phyloP scores from a whole-genome alignment of 2,888 invertebrate genomes.

The Hirtodrosophila cameraria region DNA sequence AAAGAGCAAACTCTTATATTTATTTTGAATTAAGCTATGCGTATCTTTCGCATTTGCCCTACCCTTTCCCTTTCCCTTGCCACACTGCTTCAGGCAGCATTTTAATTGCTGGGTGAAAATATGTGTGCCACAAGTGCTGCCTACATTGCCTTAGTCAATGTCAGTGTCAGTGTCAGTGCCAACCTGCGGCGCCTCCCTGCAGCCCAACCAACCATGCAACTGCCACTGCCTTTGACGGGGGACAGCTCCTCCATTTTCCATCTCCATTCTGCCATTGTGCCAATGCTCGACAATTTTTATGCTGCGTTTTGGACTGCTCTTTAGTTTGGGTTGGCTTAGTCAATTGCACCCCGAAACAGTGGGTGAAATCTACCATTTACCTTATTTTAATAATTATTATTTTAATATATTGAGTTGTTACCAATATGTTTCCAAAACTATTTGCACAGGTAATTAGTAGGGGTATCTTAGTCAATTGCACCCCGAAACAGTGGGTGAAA shows the following conservation, averaged over 20 bases:
- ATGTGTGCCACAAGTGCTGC: constrained; percentile 70
- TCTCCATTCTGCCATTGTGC: constrained; percentile 44
- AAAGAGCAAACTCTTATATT: background rate
- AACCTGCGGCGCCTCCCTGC: constrained; percentile 17
- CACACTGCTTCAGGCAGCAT: background rate
- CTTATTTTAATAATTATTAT: too few species aligned
- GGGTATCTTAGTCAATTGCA: constrained; percentile 2
- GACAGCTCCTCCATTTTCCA: constrained; percentile 7
- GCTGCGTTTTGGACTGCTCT: too few species aligned
- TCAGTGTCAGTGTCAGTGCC: constrained; percentile 22
- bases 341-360: background rate
- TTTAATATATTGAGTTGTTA: too few species aligned
- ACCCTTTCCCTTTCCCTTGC: too few species aligned
- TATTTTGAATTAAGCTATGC: background rate
- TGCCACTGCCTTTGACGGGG: too few species aligned
- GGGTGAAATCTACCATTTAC: too few species aligned
- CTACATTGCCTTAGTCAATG: constrained; percentile 3
- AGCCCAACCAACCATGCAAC: background rate
- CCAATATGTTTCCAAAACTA: too few species aligned
- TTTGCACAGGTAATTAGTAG: too few species aligned
- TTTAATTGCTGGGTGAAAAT: constrained; percentile 65
- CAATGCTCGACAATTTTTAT: constrained; percentile 19
- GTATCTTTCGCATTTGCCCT: too few species aligned
- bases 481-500: too few species aligned
- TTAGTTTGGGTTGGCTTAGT: constrained; percentile 5